Evolutionary conservation across 2,113 vertebrate genomes (phyloP).

Genomic region (Crotalus helleri): DNA sequence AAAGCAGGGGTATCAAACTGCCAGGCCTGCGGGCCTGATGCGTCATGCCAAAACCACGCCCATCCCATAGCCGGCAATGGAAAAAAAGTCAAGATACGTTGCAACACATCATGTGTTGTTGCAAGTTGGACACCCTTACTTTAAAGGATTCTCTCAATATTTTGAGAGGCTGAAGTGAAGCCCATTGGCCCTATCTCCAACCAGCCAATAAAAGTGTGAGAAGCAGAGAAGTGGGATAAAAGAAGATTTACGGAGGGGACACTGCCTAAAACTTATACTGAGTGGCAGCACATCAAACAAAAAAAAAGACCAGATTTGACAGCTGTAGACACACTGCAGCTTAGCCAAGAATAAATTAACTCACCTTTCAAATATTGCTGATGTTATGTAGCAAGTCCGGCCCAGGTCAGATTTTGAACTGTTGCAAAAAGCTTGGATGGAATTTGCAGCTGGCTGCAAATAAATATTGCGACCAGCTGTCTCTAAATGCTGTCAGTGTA

Average conservation of each 20-base stretch:
- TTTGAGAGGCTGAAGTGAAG: not conserved
- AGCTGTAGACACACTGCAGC: not conserved
- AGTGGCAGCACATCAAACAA: not conserved
- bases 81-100: too few species aligned
- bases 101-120: too few species aligned
- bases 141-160: not conserved
- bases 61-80: too few species aligned
- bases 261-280: not conserved
- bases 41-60: too few species aligned
- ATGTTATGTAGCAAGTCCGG: not conserved
- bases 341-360: not conserved
- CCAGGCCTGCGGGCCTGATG: too few species aligned
- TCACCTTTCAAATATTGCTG: not conserved
- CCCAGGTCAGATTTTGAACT: not conserved
- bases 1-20: not conserved
- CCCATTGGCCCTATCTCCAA: not conserved
- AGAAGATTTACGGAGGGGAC: not conserved
- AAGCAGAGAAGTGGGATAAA: not conserved
- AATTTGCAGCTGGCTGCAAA: not conserved
- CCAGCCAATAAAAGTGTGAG: not conserved
- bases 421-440: not conserved
- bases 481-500: not conserved
- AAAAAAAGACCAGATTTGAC: not conserved
- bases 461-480: not conserved
- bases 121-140: not conserved